phyloP scores from a whole-genome alignment of 2,797 vertebrate genomes.

The Liparis tanakae region DNA sequence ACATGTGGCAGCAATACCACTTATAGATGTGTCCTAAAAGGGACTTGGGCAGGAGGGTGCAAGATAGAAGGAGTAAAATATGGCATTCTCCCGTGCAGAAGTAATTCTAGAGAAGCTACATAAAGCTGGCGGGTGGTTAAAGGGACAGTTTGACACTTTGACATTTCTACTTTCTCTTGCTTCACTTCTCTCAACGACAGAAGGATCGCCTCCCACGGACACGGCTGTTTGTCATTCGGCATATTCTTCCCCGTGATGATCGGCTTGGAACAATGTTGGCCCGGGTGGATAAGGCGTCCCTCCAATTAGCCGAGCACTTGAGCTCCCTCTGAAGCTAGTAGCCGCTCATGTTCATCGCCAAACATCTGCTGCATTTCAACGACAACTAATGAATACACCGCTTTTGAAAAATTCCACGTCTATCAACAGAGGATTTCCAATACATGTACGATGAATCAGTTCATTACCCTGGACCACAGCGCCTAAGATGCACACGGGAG shows the following conservation, averaged over 20 bases:
- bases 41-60: conserved; percentile 23
- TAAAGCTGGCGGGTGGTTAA: conserved; percentile 41
- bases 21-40: conserved; percentile 14
- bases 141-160: conserved; percentile 49
- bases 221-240: conserved; percentile 26
- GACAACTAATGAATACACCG: background rate
- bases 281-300: conserved; percentile 28
- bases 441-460: background rate
- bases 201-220: conserved; percentile 35
- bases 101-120: conserved; percentile 23
- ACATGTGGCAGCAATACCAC: background rate
- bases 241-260: background rate
- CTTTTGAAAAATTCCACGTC: conserved; percentile 4
- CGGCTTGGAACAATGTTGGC: conserved; percentile 23
- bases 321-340: conserved; percentile 22
- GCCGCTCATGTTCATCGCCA: conserved; percentile 25
- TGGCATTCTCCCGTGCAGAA: conserved; percentile 11
- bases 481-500: background rate
- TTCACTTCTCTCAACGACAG: conserved; percentile 49
- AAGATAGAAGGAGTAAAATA: conserved; percentile 13
- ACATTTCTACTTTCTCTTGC: conserved; percentile 24
- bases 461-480: background rate
- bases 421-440: background rate
- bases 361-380: conserved; percentile 41
- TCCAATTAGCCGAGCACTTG: conserved; percentile 39